phyloP scores from a whole-genome alignment of 2,888 invertebrate genomes.

The Cheilosia vulpina region DNA sequence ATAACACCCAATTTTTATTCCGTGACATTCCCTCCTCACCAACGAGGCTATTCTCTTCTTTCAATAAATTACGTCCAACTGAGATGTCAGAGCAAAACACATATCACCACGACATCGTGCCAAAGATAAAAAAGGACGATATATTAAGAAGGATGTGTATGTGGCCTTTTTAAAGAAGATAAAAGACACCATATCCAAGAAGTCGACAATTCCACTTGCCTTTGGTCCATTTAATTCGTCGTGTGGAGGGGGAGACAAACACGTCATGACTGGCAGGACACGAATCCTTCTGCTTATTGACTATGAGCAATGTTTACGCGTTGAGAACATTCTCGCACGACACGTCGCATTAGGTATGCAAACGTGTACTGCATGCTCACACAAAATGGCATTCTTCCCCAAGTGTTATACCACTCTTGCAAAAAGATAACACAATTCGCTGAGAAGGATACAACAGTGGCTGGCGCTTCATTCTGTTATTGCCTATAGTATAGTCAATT shows the following conservation, averaged over 20 bases:
- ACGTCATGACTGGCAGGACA: slow-evolving; percentile 34
- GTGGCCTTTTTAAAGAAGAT: slow-evolving; percentile 5
- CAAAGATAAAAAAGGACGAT: slow-evolving; percentile 28
- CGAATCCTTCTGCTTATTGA: slow-evolving; percentile 19
- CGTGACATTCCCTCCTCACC: neutral
- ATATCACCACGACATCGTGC: slow-evolving; percentile 6
- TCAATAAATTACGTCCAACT: slow-evolving; percentile 43
- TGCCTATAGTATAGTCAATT: slow-evolving; percentile 16
- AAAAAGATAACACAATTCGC: neutral
- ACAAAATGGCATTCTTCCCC: slow-evolving; percentile 41
- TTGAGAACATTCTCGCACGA: slow-evolving; percentile 34
- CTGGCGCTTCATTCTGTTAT: slow-evolving; percentile 5
- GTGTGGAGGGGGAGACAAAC: slow-evolving; percentile 20
- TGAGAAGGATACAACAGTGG: too few relatives aligned
- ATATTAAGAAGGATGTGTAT: neutral
- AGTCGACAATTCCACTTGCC: slow-evolving; percentile 13
- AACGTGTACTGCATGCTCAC: slow-evolving; percentile 32
- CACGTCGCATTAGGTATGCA: slow-evolving; percentile 52
- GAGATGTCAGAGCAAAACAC: slow-evolving; percentile 17
- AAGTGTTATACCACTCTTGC: neutral
- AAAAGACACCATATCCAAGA: slow-evolving; percentile 6
- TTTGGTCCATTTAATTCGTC: slow-evolving; percentile 43
- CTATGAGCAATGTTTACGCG: slow-evolving; percentile 18
- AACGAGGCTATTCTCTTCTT: slow-evolving; percentile 18
- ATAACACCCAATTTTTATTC: slow-evolving; percentile 10